Conservation (phyloP, 2,888 invertebrate species). For the Rhopalosiphum nymphaeae region DNA sequence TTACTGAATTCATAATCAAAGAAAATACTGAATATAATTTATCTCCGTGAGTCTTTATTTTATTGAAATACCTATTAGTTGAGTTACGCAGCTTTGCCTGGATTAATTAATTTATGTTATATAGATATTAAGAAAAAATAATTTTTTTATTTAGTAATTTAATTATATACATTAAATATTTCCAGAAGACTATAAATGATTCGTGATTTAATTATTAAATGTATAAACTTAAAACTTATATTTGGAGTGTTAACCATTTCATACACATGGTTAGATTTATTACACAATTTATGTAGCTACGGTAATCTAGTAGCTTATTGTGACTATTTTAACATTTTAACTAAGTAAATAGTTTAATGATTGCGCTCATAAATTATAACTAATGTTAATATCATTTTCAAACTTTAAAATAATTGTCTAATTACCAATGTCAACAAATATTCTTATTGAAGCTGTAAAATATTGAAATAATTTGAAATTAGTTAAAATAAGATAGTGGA, state of each 20-base stretch:
- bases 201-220: too few relatives aligned
- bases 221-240: not conserved
- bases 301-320: not conserved
- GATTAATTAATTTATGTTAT: not conserved
- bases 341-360: not conserved
- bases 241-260: not conserved
- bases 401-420: too few relatives aligned
- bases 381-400: not conserved
- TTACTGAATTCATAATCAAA: constrained; percentile 58
- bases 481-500: too few relatives aligned
- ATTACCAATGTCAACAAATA: too few relatives aligned
- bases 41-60: constrained; percentile 34
- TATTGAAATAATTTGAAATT: too few relatives aligned
- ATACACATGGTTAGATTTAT: not conserved
- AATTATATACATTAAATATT: not conserved
- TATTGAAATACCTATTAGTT: not conserved
- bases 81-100: not conserved
- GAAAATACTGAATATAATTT: constrained; percentile 35
- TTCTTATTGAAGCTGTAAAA: too few relatives aligned
- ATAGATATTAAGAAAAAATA: not conserved
- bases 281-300: not conserved
- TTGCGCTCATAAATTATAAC: not conserved
- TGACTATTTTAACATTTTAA: not conserved
- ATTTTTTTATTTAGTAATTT: too few relatives aligned
- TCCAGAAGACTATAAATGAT: not conserved